A percentile compares a stretch with the other conserved stretches of the same genome.
Evolutionary conservation across 1,140 invertebrate species (phyloP).

Genomic region (Orius laevigatus): DNA sequence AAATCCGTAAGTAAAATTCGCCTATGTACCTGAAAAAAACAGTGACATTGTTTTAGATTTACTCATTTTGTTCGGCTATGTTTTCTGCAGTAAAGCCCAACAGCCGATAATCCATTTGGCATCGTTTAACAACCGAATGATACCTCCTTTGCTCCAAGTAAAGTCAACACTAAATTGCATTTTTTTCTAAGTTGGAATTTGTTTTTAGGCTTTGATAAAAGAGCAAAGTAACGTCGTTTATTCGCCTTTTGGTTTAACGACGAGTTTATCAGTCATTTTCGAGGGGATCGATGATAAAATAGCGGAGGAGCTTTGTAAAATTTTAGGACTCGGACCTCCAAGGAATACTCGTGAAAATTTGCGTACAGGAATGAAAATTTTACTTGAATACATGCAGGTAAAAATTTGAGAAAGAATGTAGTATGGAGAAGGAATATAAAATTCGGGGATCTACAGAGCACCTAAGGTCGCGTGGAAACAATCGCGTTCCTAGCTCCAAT

Average conservation of each 20-base stretch:
- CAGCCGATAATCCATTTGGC: too few relatives aligned
- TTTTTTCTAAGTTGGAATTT: too few relatives aligned
- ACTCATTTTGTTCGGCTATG: too few relatives aligned
- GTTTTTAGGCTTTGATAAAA: too few relatives aligned
- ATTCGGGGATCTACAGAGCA: not conserved
- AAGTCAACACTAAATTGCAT: too few relatives aligned
- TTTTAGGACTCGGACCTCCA: conserved; percentile 16
- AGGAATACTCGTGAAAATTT: conserved; percentile 17
- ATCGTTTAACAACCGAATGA: too few relatives aligned
- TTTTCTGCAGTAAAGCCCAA: too few relatives aligned
- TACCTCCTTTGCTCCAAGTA: too few relatives aligned
- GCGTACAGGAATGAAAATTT: conserved; percentile 19
- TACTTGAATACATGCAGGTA: conserved; percentile 21
- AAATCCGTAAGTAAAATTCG: too few relatives aligned
- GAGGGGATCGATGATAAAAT: conserved; percentile 21
- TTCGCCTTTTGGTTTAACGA: conserved; percentile 23
- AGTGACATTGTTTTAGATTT: too few relatives aligned
- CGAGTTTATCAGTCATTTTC: conserved; percentile 22
- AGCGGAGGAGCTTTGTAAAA: conserved; percentile 19
- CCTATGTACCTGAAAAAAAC: too few relatives aligned
- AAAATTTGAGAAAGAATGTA: not conserved
- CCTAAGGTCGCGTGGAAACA: not conserved
- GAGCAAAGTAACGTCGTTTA: conserved; percentile 22
- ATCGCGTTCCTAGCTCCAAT: too few relatives aligned
- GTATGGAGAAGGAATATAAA: not conserved